Base-by-base conservation (phyloP, 1,140 invertebrate genomes). In the Aphaenogaster rudis region DNA sequence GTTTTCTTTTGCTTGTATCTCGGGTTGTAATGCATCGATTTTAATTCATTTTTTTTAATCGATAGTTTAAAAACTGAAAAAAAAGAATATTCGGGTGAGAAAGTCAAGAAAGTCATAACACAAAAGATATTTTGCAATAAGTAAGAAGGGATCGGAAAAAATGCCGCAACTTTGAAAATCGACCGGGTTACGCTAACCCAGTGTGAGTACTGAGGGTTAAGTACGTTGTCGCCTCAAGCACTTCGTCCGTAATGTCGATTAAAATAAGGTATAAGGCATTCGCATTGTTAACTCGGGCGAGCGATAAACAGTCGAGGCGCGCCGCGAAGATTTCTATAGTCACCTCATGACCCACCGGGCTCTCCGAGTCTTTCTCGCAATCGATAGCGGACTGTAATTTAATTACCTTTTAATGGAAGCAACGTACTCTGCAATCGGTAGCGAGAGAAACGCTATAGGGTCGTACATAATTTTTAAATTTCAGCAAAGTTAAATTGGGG, bases 391-490 rank as follows among this genome's bases (percentile, higher is more conserved):
- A 33, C 69, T 76, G 80, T 84, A 84, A 84, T 84, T 84, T 84
- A 84, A 84, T 84, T 84, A 84, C 69, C 69, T 63, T 76, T 84
- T 84, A 84, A 84, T 84, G 80, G 69, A 84, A 48, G 80, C 80
- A 84, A 76, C 80, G 71, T 50, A 61, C 66, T 81, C 80, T 84
- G 69, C 80, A 84, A 84, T 84, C 80, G 69, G 69, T 84, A 84
- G 80, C 80, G 80, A 61, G 57, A 74, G 45, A 63, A 74, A 76
- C 80, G 54, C 69, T n/a, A 28, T 28, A 39, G 36, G 80, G 54
- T 84, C 54, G 80, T 84, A 84, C 80, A 63, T 84, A 84, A 84
- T 84, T 84, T 84, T 84, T 84, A 84, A 84, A 84, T 84, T 84
- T 84, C 80, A 74, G 54, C 42, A 11, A 84, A 84, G 80, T 84